Evolutionary conservation across 2,888 invertebrate species (phyloP).

Genomic region (Caenorhabditis imperialis): DNA sequence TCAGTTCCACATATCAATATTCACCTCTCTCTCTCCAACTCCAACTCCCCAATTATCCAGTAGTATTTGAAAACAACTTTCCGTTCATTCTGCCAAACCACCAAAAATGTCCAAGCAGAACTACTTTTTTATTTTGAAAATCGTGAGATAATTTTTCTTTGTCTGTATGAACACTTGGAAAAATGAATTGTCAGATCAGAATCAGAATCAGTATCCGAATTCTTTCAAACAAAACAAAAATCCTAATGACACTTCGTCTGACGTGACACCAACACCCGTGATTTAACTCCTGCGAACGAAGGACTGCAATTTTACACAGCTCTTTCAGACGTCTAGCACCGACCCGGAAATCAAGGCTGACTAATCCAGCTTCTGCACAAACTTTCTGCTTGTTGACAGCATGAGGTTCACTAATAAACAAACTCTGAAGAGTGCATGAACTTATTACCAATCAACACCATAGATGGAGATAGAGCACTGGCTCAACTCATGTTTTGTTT

Average conservation of each 20-base stretch:
- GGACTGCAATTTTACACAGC: constrained; percentile 26
- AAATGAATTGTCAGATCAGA: constrained; percentile 25
- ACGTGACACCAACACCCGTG: constrained; percentile 29
- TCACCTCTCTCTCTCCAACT: constrained; percentile 7
- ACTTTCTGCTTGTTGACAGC: neutral
- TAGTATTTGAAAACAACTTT: too few relatives aligned
- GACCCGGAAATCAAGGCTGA: constrained; percentile 28
- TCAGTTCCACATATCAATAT: constrained; percentile 46
- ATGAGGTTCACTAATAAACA: too few relatives aligned
- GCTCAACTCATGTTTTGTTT: constrained; percentile 28
- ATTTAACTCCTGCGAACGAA: constrained; percentile 9
- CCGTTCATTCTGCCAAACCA: constrained; percentile 39
- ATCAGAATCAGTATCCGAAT: neutral
- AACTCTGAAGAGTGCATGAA: constrained; percentile 1
- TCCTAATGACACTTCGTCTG: constrained; percentile 20
- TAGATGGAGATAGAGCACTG: too few relatives aligned
- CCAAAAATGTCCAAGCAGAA: constrained; percentile 31
- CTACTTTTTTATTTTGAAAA: constrained; percentile 10
- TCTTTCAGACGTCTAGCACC: neutral
- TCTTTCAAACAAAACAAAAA: constrained; percentile 13
- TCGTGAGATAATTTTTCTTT: too few relatives aligned
- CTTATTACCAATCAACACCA: too few relatives aligned
- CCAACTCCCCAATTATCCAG: too few relatives aligned
- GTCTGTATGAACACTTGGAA: constrained; percentile 42
- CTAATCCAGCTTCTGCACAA: constrained; percentile 10